Evolutionary conservation across 92 coral and sea anemone genomes (phyloP), one percentile per base, ranked within the genome.

Genomic region (Micromussa lordhowensis): DNA sequence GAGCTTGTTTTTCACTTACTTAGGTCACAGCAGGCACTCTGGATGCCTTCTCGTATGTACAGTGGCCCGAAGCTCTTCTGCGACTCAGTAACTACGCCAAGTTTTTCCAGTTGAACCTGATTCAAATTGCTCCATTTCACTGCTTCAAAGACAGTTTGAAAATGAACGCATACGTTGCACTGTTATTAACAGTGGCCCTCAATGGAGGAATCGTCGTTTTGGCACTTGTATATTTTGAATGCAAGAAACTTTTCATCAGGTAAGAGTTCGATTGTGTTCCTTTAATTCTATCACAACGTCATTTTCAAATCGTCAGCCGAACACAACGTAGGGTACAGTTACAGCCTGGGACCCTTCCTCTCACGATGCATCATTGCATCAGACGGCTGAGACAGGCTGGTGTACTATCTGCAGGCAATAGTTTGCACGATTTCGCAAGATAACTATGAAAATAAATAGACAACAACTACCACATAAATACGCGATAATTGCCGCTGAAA

Each of bases 41-140:
- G 51, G 97, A 93, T 68, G 97, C 97, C 0, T 94, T 94, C 34
- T 90, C 95, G 68, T 94, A 93, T 78, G 85, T 94, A 34, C 90
- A 94, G 51, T 94, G 97, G 97, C 97, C 97, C 22, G 94, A 92
- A 38, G 80, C 95, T 51, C 85, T 94, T 73, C 90, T 93, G 16
- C 93, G 88, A 76, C 84, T 94, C 75, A 91, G 80, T 24, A 91
- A 90, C 71, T 94, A 94, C 53, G 91, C 94, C 40, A 93, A 93
- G 82, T 91, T 93, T 51, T 79, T 92, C 82, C 97, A 94, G 86
- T 78, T 94, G 44, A 93, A 94, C 85, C 55, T 94, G 63, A 75
- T 94, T 7, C 97, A 94, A 82, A 91, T 92, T n/a, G 97, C 95
- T 9, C 97, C 97, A 18, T 64, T 91, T 19, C 93, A 92, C 73